Evolutionary conservation across 2,797 vertebrate genomes (phyloP).

Genomic region (Hydrocynus forskahlii): DNA sequence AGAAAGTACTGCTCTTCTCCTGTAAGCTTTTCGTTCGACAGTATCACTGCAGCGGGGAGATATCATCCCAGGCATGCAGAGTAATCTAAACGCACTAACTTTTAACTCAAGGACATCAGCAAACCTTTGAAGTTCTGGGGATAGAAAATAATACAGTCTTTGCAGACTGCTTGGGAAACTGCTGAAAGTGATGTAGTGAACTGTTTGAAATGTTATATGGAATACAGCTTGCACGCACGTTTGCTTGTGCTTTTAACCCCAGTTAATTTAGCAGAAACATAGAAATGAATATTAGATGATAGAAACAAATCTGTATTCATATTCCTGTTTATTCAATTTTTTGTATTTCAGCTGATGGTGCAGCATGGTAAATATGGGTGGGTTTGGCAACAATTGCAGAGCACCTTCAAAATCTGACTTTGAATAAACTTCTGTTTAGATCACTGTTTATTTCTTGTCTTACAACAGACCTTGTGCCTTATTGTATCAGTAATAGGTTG

Average conservation of each 20-base stretch:
- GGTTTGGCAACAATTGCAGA: not conserved
- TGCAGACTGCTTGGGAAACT: not conserved
- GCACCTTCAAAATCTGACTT: not conserved
- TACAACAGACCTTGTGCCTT: not conserved
- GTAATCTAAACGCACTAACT: conserved; percentile 1
- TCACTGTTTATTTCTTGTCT: not conserved
- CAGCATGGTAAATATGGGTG: not conserved
- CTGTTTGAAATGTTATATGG: not conserved
- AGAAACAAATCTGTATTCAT: not conserved
- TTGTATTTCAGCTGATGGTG: not conserved
- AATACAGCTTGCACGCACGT: not conserved
- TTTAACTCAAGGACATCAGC: conserved; percentile 17
- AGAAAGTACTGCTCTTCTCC: not conserved
- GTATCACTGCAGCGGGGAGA: conserved; percentile 5
- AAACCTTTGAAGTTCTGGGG: conserved; percentile 2
- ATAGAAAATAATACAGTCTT: not conserved
- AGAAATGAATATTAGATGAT: not conserved
- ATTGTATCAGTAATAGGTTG: not conserved
- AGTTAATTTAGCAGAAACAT: not conserved
- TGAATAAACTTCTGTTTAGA: conserved; percentile 17
- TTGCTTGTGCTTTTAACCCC: not conserved
- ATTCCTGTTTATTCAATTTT: not conserved
- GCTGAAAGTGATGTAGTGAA: not conserved
- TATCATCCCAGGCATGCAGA: conserved; percentile 4
- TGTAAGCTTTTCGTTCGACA: not conserved